Base-by-base conservation (phyloP, 2,797 vertebrate species). In the Dendrocincla fuliginosa region DNA sequence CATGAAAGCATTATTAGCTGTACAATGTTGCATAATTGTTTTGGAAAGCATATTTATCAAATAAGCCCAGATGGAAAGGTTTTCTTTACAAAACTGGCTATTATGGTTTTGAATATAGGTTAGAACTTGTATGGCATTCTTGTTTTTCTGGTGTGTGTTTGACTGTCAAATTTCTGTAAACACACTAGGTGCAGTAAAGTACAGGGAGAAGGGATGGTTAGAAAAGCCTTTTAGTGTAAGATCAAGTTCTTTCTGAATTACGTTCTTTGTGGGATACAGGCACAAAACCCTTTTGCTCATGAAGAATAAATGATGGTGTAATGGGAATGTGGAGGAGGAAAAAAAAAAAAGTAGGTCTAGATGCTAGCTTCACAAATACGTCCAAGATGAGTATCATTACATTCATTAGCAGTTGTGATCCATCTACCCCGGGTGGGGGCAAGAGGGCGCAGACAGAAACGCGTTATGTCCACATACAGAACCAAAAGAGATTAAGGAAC, bases 381-480 rank as follows among this genome's bases (percentile, higher is more conserved):
- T 78, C 24, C 19, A 42, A 44, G 25, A 11, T 39, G 22, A 25
- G 23, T 76, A 56, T 30, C 6, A 5, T 27, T 32, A 52, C 19
- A n/a, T 42, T 39, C 12, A 42, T 46, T 27, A 5, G 5, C 27
- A 27, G 5, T 56, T 68, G 15, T 60, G 75, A 71, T 78, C 18
- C 16, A 33, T 10, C n/a, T 63, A 2, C 11, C n/a, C 2, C 9
- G 1, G 5, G 3, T 3, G 7, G 12, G 12, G 14, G 3, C 4
- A 42, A 52, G 18, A 7, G 4, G 18, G 4, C 3, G 32, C 4
- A 65, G 55, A 12, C 3, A 64, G 33, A 73, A 73, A 65, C 65
- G 1, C 2, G 2, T 6, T 6, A 2, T 25, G 11, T 47, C n/a
- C 13, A 8, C 1, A 3, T 35, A 35, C 8, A 15, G 52, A 52